A percentile compares a stretch with the other conserved stretches of the same genome.
Conservation (phyloP, 2,797 vertebrate genomes). For the Enteromius mattozi region DNA sequence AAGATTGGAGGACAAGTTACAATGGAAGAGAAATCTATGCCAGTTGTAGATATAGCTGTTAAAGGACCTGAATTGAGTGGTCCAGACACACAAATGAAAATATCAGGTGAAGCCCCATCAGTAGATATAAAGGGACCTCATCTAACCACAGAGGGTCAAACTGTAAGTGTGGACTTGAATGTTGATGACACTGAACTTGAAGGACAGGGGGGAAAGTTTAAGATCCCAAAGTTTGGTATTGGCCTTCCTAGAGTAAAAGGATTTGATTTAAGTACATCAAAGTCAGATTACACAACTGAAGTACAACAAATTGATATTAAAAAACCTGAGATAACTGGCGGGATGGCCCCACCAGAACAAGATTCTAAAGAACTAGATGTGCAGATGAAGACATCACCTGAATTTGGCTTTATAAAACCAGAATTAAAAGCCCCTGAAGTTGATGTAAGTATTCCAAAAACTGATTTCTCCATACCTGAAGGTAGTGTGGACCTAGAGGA, state of each 20-base stretch:
- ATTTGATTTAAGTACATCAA: conserved; percentile 40
- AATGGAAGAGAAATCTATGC: neutral
- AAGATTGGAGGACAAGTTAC: conserved; percentile 44
- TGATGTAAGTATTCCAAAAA: conserved; percentile 29
- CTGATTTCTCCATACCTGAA: conserved; percentile 46
- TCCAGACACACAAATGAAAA: conserved; percentile 28
- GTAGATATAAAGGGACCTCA: conserved; percentile 38
- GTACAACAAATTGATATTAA: conserved; percentile 21
- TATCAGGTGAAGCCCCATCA: neutral
- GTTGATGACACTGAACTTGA: conserved; percentile 16
- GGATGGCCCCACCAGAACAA: conserved; percentile 22
- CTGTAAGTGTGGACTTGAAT: conserved; percentile 37
- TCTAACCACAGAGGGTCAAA: conserved; percentile 14
- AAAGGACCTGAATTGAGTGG: conserved; percentile 42
- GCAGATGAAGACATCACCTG: conserved; percentile 34
- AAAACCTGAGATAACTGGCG: neutral
- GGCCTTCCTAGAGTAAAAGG: conserved; percentile 45
- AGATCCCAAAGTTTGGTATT: conserved; percentile 36
- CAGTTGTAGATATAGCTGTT: conserved; percentile 5
- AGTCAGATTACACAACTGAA: conserved; percentile 25
- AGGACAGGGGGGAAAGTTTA: conserved; percentile 49
- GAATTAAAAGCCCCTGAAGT: neutral
- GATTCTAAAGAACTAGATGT: conserved; percentile 51
- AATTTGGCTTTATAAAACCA: neutral
- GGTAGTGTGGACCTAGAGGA: conserved; percentile 14